Base-by-base conservation (phyloP, 2,888 invertebrate species). In the Melitaea athalia region DNA sequence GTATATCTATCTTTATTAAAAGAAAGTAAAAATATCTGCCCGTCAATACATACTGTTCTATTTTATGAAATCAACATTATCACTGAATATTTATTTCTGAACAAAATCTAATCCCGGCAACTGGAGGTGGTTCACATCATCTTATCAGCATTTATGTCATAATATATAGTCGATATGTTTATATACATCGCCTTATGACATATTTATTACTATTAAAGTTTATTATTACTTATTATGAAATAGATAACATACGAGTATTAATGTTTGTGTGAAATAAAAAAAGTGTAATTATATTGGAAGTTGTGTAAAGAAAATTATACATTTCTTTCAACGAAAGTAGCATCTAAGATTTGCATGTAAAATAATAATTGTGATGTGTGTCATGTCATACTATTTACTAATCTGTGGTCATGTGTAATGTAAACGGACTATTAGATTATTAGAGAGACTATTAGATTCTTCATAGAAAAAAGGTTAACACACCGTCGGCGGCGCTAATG, bases 381-480 rank as follows among this genome's bases (percentile, higher is more conserved):
- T 47, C n/a, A n/a, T n/a, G n/a, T n/a, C n/a, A n/a, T n/a, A n/a
- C n/a, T n/a, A n/a, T n/a, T n/a, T n/a, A n/a, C n/a, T n/a, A n/a
- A n/a, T n/a, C n/a, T n/a, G n/a, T n/a, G n/a, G n/a, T n/a, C n/a
- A n/a, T n/a, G n/a, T n/a, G n/a, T n/a, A 47, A 68, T 68, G 50
- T 64, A 50, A 50, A 62, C 53, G 49, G 47, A 42, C 38, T 42
- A 38, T 57, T 57, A 57, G 24, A 42, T 42, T 38, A 57, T 57
- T 38, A 57, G n/a, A n/a, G n/a, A n/a, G n/a, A n/a, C n/a, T 24
- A 24, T 24, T 24, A 24, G 42, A 14, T 31, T 61, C 59, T 43
- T 49, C 42, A 59, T 78, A 74, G 81, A 79, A 84, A 85, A 86
- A 86, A 89, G 89, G 89, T 89, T 86, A 87, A 87, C 78, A 89